Percentiles rank a stretch among this genome's conserved stretches.
These are phyloP conservation scores for Champsocephalus esox DNA, from an alignment of 2,797 vertebrate species.

Conservation along the genomic window DNA sequence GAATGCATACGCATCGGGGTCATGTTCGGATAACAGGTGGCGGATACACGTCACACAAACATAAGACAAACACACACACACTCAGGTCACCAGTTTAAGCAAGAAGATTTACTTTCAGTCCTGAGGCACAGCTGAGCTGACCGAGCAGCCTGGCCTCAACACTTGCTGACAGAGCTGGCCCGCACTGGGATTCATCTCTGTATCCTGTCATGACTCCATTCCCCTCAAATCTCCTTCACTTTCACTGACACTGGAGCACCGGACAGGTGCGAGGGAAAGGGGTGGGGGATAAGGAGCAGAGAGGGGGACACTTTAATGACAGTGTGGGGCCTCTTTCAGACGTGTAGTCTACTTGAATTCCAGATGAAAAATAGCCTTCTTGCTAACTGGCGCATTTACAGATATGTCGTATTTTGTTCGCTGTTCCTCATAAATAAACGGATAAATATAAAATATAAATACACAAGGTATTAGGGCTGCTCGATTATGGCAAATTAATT, in stretches of 20 bases:
- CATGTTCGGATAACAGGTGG: slow-evolving; percentile 67
- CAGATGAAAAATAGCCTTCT: too few species aligned
- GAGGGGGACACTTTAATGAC: slow-evolving; percentile 22
- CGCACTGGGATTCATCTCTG: slow-evolving; percentile 62
- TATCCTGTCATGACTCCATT: slow-evolving; percentile 60
- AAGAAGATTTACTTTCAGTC: slow-evolving; percentile 63
- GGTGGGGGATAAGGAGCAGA: slow-evolving; percentile 7
- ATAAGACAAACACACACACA: slow-evolving; percentile 23
- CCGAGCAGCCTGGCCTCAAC: slow-evolving; percentile 43
- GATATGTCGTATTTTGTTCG: too few species aligned
- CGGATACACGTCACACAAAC: slow-evolving; percentile 22
- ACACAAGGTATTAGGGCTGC: neutral
- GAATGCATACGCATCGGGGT: slow-evolving; percentile 45
- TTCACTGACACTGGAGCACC: slow-evolving; percentile 73
- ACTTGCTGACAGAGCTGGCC: slow-evolving; percentile 59
- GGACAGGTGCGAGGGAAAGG: slow-evolving; percentile 67
- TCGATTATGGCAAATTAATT: too few species aligned
- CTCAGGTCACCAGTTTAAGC: slow-evolving; percentile 34
- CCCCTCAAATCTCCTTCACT: slow-evolving; percentile 63
- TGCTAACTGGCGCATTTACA: too few species aligned
- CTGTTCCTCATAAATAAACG: too few species aligned
- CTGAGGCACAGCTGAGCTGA: slow-evolving; percentile 66
- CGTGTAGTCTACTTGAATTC: slow-evolving; percentile 31
- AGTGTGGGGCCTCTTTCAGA: slow-evolving; percentile 20
- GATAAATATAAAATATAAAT: too few species aligned